phyloP scores from a whole-genome alignment of 2,113 vertebrate species.

The Excalfactoria chinensis region DNA sequence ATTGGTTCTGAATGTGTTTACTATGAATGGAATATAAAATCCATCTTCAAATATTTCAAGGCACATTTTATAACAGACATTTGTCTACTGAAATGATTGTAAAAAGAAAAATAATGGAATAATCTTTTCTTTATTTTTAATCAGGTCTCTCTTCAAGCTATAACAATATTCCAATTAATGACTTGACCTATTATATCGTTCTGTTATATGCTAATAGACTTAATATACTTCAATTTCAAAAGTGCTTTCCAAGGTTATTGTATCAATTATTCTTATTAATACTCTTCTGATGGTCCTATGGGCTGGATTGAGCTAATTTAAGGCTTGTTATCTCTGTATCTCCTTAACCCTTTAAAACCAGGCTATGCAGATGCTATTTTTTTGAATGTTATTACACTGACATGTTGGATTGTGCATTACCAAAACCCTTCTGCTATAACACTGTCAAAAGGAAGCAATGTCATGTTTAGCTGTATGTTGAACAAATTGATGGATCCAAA shows the following conservation, averaged over 20 bases:
- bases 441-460: slow-evolving; percentile 41
- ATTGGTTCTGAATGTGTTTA: not conserved
- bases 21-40: slow-evolving; percentile 8
- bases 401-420: not conserved
- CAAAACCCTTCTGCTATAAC: not conserved
- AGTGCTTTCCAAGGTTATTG: slow-evolving; percentile 29
- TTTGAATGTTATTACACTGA: not conserved
- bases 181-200: slow-evolving; percentile 36
- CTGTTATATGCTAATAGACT: slow-evolving; percentile 54
- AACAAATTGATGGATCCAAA: slow-evolving; percentile 61
- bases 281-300: not conserved
- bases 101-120: slow-evolving; percentile 43
- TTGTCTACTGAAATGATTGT: slow-evolving; percentile 29
- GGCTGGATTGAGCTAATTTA: not conserved
- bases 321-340: not conserved
- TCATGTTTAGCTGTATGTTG: not conserved
- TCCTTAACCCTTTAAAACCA: not conserved
- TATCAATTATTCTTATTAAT: slow-evolving; percentile 41
- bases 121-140: not conserved
- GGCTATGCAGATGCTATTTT: fast-evolving
- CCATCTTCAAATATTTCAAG: slow-evolving; percentile 11
- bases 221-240: slow-evolving; percentile 32
- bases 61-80: slow-evolving; percentile 13
- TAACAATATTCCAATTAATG: slow-evolving; percentile 45
- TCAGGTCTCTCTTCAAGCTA: not conserved